Base-by-base conservation (phyloP, 2,797 vertebrate species). In the Arvicola amphibius region DNA sequence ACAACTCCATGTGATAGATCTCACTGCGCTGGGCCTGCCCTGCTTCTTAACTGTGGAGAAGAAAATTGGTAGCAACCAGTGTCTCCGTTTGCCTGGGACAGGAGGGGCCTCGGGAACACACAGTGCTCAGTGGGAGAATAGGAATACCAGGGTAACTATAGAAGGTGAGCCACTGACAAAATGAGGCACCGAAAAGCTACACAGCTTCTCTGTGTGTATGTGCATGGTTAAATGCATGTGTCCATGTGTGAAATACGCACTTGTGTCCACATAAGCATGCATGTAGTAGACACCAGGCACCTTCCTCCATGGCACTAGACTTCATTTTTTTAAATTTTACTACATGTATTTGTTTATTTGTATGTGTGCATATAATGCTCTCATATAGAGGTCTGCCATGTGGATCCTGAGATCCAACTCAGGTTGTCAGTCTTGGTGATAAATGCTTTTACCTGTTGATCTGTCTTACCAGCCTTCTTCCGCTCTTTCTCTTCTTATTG, bases 1-100 rank as follows among this genome's bases (percentile, higher is more conserved):
- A 27, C n/a, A 71, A 4, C n/a, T 7, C 23, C 11, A 0, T 13
- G 6, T 43, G 23, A 23, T 12, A 0, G 8, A 1, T 53, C 29
- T 79, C 78, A 65, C 17, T 43, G 27, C 6, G 12, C 19, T 23
- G 7, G 34, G 5, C 48, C 46, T 37, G 23, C 67, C 61, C 32
- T 32, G 32, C 34, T 2, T 32, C 1, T 90, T 81, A 71, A 74
- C 11, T 16, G 16, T 5, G 46, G 7, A 77, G 27, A 17, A 74
- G 32, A 23, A 56, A 27, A n/a, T 6, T 2, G 40, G 34, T 12
- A 29, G 7, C 6, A 27, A 51, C 29, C 63, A 80, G 7, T 16
- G 53, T 59, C 25, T 29, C 0, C 0, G 0, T 32, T 56, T 63
- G 21, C 53, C n/a, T 16, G 74, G 51, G 74, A 51, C 32, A 29